phyloP scores from a whole-genome alignment of 2,113 vertebrate species.

The Oncorhynchus mykiss region DNA sequence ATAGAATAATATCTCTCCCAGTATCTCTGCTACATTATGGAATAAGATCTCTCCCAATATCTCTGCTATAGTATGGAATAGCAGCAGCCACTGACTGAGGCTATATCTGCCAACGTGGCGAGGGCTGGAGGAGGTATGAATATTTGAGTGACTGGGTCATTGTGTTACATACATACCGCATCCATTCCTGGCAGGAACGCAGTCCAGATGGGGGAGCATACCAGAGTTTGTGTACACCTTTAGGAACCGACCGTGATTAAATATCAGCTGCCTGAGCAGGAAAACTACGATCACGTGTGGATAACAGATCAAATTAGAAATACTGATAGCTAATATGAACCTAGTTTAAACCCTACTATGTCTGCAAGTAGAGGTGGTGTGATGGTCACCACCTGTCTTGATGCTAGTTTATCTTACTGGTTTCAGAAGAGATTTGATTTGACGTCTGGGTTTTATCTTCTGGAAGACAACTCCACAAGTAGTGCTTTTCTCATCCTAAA shows the following conservation, averaged over 20 bases:
- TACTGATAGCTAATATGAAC: neutral
- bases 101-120: conserved; percentile 47
- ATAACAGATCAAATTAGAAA: neutral
- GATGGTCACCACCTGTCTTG: neutral
- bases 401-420: neutral
- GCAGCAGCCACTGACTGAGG: neutral
- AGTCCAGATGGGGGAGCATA: conserved; percentile 38
- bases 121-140: neutral
- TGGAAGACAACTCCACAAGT: neutral
- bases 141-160: conserved; percentile 10
- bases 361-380: neutral
- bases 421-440: neutral
- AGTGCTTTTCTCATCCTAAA: neutral
- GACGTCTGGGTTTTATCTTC: neutral
- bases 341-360: neutral
- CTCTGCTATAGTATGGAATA: no score
- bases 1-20: no score
- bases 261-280: conserved; percentile 6
- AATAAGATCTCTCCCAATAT: no score
- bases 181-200: conserved; percentile 10
- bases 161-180: conserved; percentile 2
- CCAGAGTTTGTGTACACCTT: conserved; percentile 36
- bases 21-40: no score
- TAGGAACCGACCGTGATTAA: neutral
- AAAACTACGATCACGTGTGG: neutral